A percentile compares a stretch with the other conserved stretches of the same genome.
Evolutionary conservation across 1,140 invertebrate genomes (phyloP).

Genomic region (Cardiocondyla obscurior): DNA sequence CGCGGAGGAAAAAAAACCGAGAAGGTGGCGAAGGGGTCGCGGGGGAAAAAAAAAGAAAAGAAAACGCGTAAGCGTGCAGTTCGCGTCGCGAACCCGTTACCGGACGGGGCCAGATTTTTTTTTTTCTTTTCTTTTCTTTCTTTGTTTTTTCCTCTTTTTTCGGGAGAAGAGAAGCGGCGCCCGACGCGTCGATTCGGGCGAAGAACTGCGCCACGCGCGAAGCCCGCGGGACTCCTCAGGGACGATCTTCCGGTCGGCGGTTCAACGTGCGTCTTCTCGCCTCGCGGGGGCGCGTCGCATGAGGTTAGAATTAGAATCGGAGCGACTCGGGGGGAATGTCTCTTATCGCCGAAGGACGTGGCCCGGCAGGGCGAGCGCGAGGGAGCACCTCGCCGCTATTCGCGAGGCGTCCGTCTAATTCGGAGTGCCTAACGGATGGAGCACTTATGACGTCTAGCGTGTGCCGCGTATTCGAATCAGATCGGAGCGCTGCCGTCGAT

Average conservation of each 20-base stretch:
- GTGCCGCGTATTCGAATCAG: slow-evolving; percentile 52
- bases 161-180: no score
- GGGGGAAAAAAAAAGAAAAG: background rate
- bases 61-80: slow-evolving; percentile 4
- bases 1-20: no score
- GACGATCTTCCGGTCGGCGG: no score
- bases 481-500: slow-evolving; percentile 39
- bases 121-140: background rate
- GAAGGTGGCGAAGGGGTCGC: background rate
- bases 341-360: no score
- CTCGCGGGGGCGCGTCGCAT: no score
- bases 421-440: background rate
- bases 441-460: slow-evolving; percentile 8
- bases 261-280: no score
- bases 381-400: background rate
- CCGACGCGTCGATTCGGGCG: no score
- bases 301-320: background rate
- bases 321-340: background rate
- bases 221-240: no score
- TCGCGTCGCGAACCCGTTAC: background rate
- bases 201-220: no score
- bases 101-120: background rate
- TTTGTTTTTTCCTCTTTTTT: no score
- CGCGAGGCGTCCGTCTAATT: background rate
- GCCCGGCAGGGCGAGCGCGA: no score